Conservation (phyloP, 2,113 vertebrate species). For the Mobula hypostoma region DNA sequence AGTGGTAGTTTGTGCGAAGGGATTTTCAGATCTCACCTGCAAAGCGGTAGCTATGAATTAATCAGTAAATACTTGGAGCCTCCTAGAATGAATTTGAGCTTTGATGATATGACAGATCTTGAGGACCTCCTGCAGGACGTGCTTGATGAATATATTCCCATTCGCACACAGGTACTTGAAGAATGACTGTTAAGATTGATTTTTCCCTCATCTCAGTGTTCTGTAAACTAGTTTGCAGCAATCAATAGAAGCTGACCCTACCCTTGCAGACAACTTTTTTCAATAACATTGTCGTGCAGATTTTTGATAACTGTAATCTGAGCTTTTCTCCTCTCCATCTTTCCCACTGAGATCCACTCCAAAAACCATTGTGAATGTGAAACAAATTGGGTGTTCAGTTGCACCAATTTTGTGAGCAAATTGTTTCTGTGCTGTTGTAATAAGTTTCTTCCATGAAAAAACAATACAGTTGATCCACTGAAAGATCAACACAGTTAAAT, state of each 20-base stretch:
- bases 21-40: slow-evolving; percentile 43
- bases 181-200: neutral
- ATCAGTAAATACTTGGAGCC: slow-evolving; percentile 47
- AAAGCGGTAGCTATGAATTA: slow-evolving; percentile 42
- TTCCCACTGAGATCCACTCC: neutral
- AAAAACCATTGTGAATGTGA: neutral
- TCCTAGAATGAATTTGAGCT: slow-evolving; percentile 52
- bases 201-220: neutral
- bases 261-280: neutral
- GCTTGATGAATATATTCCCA: slow-evolving; percentile 70
- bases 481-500: slow-evolving; percentile 1
- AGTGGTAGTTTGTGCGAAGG: slow-evolving; percentile 48
- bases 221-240: neutral
- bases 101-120: slow-evolving; percentile 68
- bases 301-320: neutral
- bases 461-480: neutral
- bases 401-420: too few relatives aligned
- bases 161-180: slow-evolving; percentile 68
- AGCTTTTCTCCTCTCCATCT: neutral
- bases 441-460: neutral
- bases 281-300: neutral
- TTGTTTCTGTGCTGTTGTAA: neutral
- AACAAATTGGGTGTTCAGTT: neutral
- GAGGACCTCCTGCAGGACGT: slow-evolving; percentile 82
- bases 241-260: neutral